Conservation (phyloP, 2,888 invertebrate genomes). For the Tetrapedia diversipes region DNA sequence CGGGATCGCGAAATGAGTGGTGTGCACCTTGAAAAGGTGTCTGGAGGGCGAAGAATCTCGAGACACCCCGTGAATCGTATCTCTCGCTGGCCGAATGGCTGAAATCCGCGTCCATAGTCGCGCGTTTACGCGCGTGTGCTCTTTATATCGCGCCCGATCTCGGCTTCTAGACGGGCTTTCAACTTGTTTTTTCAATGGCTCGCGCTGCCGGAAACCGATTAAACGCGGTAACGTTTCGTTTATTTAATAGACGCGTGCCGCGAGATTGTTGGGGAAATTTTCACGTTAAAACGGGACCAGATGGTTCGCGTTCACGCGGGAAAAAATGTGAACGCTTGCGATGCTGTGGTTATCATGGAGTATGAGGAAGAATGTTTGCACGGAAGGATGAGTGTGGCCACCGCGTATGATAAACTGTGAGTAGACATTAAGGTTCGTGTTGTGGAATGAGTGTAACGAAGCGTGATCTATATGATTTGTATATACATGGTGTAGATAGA, state of each 20-base stretch:
- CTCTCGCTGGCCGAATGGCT: constrained; percentile 49
- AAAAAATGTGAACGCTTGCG: too few relatives aligned
- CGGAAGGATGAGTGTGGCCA: too few relatives aligned
- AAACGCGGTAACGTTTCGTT: neutral
- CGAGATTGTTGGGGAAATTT: neutral
- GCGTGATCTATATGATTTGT: too few relatives aligned
- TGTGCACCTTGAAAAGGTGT: constrained; percentile 63
- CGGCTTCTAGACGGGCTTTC: constrained; percentile 16
- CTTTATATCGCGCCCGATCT: constrained; percentile 27
- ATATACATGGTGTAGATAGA: too few relatives aligned
- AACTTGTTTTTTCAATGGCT: constrained; percentile 24
- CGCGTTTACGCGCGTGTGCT: constrained; percentile 9
- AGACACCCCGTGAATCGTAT: constrained; percentile 66
- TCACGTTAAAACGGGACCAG: neutral
- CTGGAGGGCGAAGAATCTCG: constrained; percentile 61
- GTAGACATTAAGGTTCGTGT: too few relatives aligned
- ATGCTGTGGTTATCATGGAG: too few relatives aligned
- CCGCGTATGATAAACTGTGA: too few relatives aligned
- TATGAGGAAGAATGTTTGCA: too few relatives aligned
- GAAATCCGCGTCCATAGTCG: constrained; percentile 16
- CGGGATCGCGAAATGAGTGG: constrained; percentile 57
- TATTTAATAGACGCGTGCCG: neutral
- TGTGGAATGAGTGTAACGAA: too few relatives aligned
- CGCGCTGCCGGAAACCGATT: neutral
- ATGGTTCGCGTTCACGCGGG: neutral